These are phyloP conservation scores for Teleiodes luculella DNA, from an alignment of 2,888 invertebrate species.

Conservation along the genomic window DNA sequence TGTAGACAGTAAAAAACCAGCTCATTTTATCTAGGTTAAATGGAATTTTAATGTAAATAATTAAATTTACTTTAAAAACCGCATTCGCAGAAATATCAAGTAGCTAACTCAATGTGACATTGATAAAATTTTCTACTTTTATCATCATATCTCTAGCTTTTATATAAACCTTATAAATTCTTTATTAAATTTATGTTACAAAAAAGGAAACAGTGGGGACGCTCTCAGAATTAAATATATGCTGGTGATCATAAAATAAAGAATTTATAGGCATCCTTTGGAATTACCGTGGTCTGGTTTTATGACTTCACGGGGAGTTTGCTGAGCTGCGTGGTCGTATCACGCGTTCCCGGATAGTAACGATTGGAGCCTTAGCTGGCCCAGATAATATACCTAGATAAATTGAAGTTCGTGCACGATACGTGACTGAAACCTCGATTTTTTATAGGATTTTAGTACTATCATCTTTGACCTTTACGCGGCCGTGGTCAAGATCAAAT, in stretches of 20 bases:
- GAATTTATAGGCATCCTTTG: slow-evolving; percentile 77
- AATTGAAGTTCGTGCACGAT: not conserved
- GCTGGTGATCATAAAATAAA: slow-evolving; percentile 73
- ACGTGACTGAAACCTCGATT: too few species aligned
- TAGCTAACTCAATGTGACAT: slow-evolving; percentile 27
- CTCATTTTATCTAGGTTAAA: too few species aligned
- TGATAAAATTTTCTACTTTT: slow-evolving; percentile 26
- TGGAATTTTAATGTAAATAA: too few species aligned
- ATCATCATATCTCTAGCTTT: slow-evolving; percentile 40
- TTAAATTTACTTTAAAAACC: too few species aligned
- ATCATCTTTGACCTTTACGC: too few species aligned
- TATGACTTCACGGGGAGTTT: slow-evolving; percentile 75
- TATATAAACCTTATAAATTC: slow-evolving; percentile 65
- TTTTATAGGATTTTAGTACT: too few species aligned
- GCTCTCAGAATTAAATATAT: slow-evolving; percentile 74
- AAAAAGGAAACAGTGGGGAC: slow-evolving; percentile 69
- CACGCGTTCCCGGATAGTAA: slow-evolving; percentile 58
- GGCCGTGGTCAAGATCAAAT: too few species aligned
- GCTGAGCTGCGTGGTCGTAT: slow-evolving; percentile 67
- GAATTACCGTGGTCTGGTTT: slow-evolving; percentile 72
- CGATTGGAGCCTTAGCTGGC: slow-evolving; percentile 2
- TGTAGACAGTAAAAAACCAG: too few species aligned
- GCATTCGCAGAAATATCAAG: too few species aligned
- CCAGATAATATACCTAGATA: not conserved
- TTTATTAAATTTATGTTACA: slow-evolving; percentile 67